Conservation (phyloP, 2,113 vertebrate genomes). For the Puffinus mauretanicus region DNA sequence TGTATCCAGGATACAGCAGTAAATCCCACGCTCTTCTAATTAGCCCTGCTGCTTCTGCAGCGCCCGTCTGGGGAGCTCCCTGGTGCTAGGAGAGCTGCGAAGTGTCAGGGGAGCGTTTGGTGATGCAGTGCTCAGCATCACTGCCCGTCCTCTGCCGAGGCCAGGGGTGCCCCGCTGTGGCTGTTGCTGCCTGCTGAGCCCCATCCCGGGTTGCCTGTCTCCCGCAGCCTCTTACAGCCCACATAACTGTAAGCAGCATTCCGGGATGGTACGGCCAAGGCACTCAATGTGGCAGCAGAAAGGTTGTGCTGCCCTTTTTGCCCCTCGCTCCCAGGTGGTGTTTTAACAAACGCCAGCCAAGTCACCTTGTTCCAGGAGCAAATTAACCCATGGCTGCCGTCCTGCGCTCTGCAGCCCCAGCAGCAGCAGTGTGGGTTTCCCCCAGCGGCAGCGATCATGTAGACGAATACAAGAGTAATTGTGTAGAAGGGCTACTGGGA, state of each 20-base stretch:
- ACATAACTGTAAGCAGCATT: not conserved
- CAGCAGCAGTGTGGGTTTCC: not conserved
- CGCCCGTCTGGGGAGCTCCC: not conserved
- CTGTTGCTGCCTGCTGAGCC: too few species aligned
- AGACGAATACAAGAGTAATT: not conserved
- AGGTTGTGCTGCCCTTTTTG: not conserved
- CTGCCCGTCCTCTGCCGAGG: not conserved
- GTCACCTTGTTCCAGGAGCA: not conserved
- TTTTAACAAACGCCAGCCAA: not conserved
- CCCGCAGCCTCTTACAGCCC: not conserved
- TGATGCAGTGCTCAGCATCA: not conserved
- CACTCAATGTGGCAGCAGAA: not conserved
- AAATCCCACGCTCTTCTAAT: not conserved
- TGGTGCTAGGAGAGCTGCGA: fast-evolving
- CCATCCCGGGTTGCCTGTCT: not conserved
- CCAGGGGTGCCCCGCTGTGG: fast-evolving
- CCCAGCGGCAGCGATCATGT: not conserved
- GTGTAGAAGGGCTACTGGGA: not conserved
- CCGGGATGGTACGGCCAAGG: fast-evolving
- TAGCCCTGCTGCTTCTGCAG: not conserved
- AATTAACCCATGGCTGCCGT: not conserved
- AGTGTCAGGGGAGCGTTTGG: not conserved
- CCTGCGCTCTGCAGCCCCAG: not conserved
- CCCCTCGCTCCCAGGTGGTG: not conserved
- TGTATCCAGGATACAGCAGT: slow-evolving; percentile 7